Percentiles rank a stretch among this genome's conserved stretches.
These are phyloP conservation scores for Microctonus hyperodae DNA, from an alignment of 2,888 invertebrate species.

Conservation along the genomic window DNA sequence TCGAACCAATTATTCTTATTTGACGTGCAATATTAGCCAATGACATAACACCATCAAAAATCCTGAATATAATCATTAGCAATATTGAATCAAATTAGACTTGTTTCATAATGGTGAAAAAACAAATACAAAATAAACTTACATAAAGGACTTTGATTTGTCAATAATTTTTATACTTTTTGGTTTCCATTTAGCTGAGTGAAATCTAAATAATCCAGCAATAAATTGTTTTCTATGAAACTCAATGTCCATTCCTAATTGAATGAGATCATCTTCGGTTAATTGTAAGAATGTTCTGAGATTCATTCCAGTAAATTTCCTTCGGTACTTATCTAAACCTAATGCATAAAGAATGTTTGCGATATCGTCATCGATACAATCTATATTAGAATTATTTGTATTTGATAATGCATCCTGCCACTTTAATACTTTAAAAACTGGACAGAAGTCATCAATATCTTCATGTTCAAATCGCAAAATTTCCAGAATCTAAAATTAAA, in stretches of 20 bases:
- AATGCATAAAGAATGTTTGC: slow-evolving; percentile 68
- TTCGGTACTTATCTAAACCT: slow-evolving; percentile 66
- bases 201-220: slow-evolving; percentile 68
- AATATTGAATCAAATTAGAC: slow-evolving; percentile 57
- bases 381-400: slow-evolving; percentile 35
- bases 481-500: slow-evolving; percentile 41
- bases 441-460: slow-evolving; percentile 42
- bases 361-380: slow-evolving; percentile 63
- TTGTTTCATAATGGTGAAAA: slow-evolving; percentile 9
- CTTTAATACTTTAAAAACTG: slow-evolving; percentile 49
- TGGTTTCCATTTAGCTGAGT: slow-evolving; percentile 67
- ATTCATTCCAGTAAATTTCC: slow-evolving; percentile 65
- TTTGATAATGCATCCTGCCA: slow-evolving; percentile 68
- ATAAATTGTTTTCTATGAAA: slow-evolving; percentile 69
- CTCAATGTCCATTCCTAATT: slow-evolving; percentile 69
- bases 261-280: slow-evolving; percentile 67
- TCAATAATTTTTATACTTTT: slow-evolving; percentile 50
- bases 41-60: slow-evolving; percentile 66
- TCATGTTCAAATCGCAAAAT: slow-evolving; percentile 42
- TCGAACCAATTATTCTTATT: slow-evolving; percentile 67
- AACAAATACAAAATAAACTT: slow-evolving; percentile 29
- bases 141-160: slow-evolving; percentile 45
- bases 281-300: slow-evolving; percentile 68
- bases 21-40: slow-evolving; percentile 69
- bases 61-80: slow-evolving; percentile 64